Evolutionary conservation across 2,888 invertebrate species (phyloP), one percentile per base, ranked within the genome.

Genomic region (Hedychridium roseum): DNA sequence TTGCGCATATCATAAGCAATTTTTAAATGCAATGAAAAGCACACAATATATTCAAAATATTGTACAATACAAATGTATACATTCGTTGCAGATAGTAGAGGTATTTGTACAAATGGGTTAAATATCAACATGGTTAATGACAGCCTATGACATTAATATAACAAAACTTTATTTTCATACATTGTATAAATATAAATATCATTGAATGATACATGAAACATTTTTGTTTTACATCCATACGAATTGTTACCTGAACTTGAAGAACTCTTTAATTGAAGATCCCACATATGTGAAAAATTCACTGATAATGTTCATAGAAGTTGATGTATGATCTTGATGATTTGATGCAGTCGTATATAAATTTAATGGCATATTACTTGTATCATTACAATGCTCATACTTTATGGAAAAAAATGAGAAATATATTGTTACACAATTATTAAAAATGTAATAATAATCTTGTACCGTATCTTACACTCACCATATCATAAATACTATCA

Each of bases 261-360:
- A 65, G n/a, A 68, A 14, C 27, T 52, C 44, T 46, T 43, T 57
- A 27, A 66, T 44, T 1, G 65, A 58, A 17, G 58, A 46, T 11
- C 68, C 49, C 21, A 66, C 18, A 3, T 43, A 53, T 3, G 43
- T 23, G 14, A 66, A 57, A 16, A 68, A 63, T 20, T 53, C 41
- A 12, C 43, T 30, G 5, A 66, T 43, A 16, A 43, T 38, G 43
- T 50, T 47, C 2, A 57, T 41, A 2, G 41, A 43, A 5, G 57
- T 44, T 3, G 54, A 27, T n/a, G 17, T 2, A 9, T 51, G 27
- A 36, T 45, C 34, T 9, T 50, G 31, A 5, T 12, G 31, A 17
- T 12, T 52, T 5, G 40, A 32, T 11, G 14, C 9, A 23, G 20
- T 23, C 11, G 31, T 7, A 12, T 44, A 32, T 21, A 31, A 38